These are phyloP conservation scores for Ips nitidus DNA, from an alignment of 1,140 invertebrate species.

Conservation along the genomic window DNA sequence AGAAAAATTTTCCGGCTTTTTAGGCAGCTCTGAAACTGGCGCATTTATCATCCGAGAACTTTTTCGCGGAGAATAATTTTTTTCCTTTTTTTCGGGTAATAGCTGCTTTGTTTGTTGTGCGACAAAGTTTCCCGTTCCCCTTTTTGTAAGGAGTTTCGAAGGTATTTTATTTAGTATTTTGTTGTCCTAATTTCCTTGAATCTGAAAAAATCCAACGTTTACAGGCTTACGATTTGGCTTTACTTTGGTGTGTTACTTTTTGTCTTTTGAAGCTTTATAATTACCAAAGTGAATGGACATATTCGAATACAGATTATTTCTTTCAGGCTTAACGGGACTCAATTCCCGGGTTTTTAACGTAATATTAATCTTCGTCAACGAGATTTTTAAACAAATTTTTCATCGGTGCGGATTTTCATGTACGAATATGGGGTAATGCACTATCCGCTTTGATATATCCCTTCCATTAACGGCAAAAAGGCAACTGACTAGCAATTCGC, in stretches of 20 bases:
- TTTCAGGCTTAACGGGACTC: not conserved
- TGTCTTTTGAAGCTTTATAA: not conserved
- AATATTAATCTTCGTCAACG: not conserved
- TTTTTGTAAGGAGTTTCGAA: constrained; percentile 7
- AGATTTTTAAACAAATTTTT: not conserved
- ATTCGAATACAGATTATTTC: not conserved
- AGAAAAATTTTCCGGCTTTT: constrained; percentile 23
- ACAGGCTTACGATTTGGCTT: too few species aligned
- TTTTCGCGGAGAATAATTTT: constrained; percentile 11
- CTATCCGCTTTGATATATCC: not conserved
- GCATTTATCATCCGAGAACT: constrained; percentile 16
- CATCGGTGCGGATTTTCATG: not conserved
- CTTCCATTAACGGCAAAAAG: not conserved
- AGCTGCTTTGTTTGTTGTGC: constrained; percentile 15
- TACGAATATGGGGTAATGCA: not conserved
- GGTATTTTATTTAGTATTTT: constrained; percentile 1
- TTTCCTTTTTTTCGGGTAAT: constrained; percentile 11
- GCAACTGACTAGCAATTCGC: not conserved
- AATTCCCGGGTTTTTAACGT: not conserved
- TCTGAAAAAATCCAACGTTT: too few species aligned
- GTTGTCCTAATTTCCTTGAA: not conserved
- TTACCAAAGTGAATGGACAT: not conserved
- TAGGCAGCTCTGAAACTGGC: constrained; percentile 13
- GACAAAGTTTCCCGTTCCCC: constrained; percentile 9
- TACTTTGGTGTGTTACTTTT: not conserved